Base-by-base conservation (phyloP, 2,113 vertebrate species). In the Lycaon pictus region DNA sequence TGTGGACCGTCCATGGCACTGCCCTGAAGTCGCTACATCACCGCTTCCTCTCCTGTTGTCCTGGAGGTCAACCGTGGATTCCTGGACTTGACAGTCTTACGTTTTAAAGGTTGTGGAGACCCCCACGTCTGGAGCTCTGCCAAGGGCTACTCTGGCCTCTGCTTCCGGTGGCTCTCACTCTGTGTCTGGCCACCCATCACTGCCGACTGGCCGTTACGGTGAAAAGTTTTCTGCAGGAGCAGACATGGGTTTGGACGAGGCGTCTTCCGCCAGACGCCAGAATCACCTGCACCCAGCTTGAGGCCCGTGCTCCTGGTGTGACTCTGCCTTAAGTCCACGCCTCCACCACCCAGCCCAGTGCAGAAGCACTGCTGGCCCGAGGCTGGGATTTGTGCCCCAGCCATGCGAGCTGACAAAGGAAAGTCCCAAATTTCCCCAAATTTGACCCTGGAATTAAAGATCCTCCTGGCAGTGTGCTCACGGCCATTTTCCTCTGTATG, bases 191-290 rank as follows among this genome's bases (percentile, higher is more conserved):
- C 15, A 5, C 25, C 48, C 4, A 2, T 53, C 1, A 8, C 48
- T 53, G 76, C 1, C 0, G 15, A 77, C 48, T 13, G 2, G 27
- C 76, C 43, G 0, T 15, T 2, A 15, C 3, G 48, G 1, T 29
- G 17, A 5, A 25, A 16, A 10, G 48, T 53, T 53, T 53, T 19
- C 76, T 13, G 27, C 27, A 5, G 48, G 48, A 32, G 25, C 5
- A 22, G 20, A 35, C 22, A 5, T 11, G 35, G 35, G 22, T 22
- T 23, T 23, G 71, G 71, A 37, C 5, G 20, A 37, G 7, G 9
- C 10, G 35, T 25, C 23, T 77, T 17, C 43, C 29, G 43, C 74
- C 25, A 10, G 43, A 29, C 2, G 27, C 25, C 15, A 11, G 48
- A 29, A 13, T 15, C 74, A 9, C 13, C 7, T 12, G 2, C 25